Conservation (phyloP, 2,888 invertebrate species). For the Sphinx pinastri region DNA sequence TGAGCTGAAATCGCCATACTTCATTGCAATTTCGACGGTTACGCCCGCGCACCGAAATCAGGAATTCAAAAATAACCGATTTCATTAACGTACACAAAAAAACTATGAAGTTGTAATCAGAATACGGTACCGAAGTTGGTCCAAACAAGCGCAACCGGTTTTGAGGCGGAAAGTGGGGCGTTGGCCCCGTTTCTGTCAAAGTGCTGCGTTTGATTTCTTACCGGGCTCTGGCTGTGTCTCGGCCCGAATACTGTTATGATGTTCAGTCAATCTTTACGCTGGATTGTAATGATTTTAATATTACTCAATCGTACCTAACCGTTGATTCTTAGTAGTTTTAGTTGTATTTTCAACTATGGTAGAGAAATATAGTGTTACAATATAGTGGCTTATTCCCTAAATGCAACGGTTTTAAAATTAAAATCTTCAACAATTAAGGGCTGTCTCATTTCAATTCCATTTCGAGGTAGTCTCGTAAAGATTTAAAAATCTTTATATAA, state of each 20-base stretch:
- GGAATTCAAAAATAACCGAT: slow-evolving; percentile 18
- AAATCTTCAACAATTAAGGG: not conserved
- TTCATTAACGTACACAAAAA: slow-evolving; percentile 21
- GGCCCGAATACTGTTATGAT: slow-evolving; percentile 55
- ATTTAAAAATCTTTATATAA: slow-evolving; percentile 17
- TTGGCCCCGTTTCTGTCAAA: slow-evolving; percentile 71
- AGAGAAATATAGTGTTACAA: no score
- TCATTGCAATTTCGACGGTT: not conserved
- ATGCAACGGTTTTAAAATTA: not conserved
- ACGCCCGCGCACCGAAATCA: not conserved
- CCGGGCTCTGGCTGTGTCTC: slow-evolving; percentile 44
- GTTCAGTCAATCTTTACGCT: slow-evolving; percentile 25
- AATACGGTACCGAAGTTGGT: slow-evolving; percentile 50
- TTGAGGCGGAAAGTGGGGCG: slow-evolving; percentile 69
- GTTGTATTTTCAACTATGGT: no score
- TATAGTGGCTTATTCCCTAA: no score
- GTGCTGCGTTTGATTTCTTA: slow-evolving; percentile 68
- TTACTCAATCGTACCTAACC: not conserved
- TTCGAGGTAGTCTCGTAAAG: slow-evolving; percentile 6
- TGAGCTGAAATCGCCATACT: no score
- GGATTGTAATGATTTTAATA: not conserved
- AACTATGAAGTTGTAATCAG: slow-evolving; percentile 30
- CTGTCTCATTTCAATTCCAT: slow-evolving; percentile 13
- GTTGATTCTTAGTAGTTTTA: no score
- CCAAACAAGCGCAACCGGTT: slow-evolving; percentile 66